A percentile compares a stretch with the other conserved stretches of the same genome.
Conservation (phyloP, 2,888 invertebrate genomes). For the Bellardia pandia region DNA sequence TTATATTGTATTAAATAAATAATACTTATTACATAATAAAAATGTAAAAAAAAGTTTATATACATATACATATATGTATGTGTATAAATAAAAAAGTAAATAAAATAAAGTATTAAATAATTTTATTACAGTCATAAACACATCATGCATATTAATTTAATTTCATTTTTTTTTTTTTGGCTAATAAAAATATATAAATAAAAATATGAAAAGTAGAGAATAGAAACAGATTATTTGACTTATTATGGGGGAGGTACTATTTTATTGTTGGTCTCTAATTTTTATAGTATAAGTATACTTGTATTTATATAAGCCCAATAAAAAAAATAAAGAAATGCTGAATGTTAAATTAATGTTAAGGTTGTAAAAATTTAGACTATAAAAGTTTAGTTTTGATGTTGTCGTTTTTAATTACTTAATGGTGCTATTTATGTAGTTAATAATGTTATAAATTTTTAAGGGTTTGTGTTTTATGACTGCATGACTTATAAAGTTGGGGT, state of each 20-base stretch:
- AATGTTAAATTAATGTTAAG: slow-evolving; percentile 22
- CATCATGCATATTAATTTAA: slow-evolving; percentile 71
- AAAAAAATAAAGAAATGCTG: neutral
- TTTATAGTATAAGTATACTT: neutral
- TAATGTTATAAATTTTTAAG: neutral
- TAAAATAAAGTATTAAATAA: slow-evolving; percentile 69
- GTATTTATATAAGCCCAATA: too few relatives aligned
- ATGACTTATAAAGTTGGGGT: too few relatives aligned
- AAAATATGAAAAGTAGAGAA: slow-evolving; percentile 8
- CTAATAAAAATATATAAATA: slow-evolving; percentile 51
- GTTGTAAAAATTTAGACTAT: slow-evolving; percentile 39
- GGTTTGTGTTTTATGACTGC: too few relatives aligned
- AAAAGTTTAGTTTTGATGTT: slow-evolving; percentile 19
- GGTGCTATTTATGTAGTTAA: slow-evolving; percentile 1
- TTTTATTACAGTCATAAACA: slow-evolving; percentile 72
- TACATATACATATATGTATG: too few relatives aligned
- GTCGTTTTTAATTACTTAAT: slow-evolving; percentile 28
- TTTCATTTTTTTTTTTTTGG: slow-evolving; percentile 11
- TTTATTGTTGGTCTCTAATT: neutral
- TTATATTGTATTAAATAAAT: slow-evolving; percentile 55
- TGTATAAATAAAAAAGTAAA: slow-evolving; percentile 10
- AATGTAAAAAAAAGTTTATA: slow-evolving; percentile 42
- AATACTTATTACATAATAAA: slow-evolving; percentile 69
- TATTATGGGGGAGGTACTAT: neutral
- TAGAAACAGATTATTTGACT: slow-evolving; percentile 7